phyloP scores from a whole-genome alignment of 2,888 invertebrate species.

The Ennomos fuscantarius region DNA sequence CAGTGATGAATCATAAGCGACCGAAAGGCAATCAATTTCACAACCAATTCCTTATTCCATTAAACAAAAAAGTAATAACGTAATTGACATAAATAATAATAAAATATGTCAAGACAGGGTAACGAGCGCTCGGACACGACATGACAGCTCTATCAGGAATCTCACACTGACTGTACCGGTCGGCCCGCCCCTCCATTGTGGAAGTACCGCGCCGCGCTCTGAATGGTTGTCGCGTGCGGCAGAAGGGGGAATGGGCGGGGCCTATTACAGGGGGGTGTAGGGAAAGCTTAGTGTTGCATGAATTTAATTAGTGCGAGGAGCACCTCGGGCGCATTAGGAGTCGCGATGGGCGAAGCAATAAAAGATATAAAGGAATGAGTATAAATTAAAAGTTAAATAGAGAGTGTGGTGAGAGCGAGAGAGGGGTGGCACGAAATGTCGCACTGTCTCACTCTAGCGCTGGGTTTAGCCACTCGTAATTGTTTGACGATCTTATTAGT shows the following conservation, averaged over 20 bases:
- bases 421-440: slow-evolving; percentile 46
- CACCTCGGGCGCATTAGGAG: slow-evolving; percentile 85
- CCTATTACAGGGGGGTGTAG: slow-evolving; percentile 46
- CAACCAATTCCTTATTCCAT: slow-evolving; percentile 84
- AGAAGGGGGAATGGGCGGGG: slow-evolving; percentile 52
- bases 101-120: slow-evolving; percentile 83
- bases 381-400: slow-evolving; percentile 86
- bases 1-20: slow-evolving; percentile 84
- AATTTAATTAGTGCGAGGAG: slow-evolving; percentile 85
- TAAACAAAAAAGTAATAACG: slow-evolving; percentile 85
- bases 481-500: slow-evolving; percentile 86
- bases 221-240: slow-evolving; percentile 54
- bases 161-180: slow-evolving; percentile 70
- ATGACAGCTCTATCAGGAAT: slow-evolving; percentile 83
- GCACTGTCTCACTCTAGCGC: slow-evolving; percentile 50
- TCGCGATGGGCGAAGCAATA: slow-evolving; percentile 85
- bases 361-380: slow-evolving; percentile 86
- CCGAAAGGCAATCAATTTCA: slow-evolving; percentile 84
- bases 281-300: slow-evolving; percentile 83
- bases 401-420: slow-evolving; percentile 65
- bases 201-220: slow-evolving; percentile 44
- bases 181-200: slow-evolving; percentile 47
- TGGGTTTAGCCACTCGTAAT: slow-evolving; percentile 76
- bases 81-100: slow-evolving; percentile 86
- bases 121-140: slow-evolving; percentile 81